Conservation (phyloP, 2,113 vertebrate genomes). For the Trachemys scripta region DNA sequence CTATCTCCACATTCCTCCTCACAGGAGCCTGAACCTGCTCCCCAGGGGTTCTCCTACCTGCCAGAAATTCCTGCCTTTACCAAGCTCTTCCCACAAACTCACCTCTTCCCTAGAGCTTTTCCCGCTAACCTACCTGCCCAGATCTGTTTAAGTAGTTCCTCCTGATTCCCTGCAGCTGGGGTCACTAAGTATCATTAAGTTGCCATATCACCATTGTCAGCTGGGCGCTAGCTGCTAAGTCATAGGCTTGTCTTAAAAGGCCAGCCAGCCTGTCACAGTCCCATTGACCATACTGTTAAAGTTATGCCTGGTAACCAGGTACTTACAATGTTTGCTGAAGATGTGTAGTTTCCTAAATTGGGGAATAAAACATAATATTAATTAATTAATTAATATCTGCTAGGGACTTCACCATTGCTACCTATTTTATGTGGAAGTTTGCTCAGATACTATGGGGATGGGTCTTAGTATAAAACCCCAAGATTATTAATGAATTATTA, state of each 20-base stretch:
- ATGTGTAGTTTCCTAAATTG: neutral
- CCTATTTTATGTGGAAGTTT: neutral
- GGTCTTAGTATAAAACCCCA: neutral
- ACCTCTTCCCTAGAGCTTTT: neutral
- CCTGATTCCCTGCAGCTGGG: neutral
- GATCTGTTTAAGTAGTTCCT: neutral
- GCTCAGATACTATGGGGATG: neutral
- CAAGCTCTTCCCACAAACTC: neutral
- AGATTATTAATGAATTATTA: no score
- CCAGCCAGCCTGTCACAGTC: neutral
- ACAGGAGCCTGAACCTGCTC: neutral
- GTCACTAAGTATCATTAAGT: neutral
- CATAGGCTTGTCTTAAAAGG: neutral
- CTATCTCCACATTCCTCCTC: no score
- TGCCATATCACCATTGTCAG: neutral
- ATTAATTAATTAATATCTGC: accelerated
- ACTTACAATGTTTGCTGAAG: neutral
- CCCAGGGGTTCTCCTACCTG: neutral
- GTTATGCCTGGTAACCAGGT: neutral
- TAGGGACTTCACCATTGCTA: neutral
- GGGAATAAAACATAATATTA: no score
- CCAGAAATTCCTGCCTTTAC: neutral
- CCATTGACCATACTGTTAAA: neutral
- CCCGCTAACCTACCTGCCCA: neutral
- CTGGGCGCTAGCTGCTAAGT: neutral